Percentiles rank a stretch among this genome's conserved stretches.
Evolutionary conservation across 64 coral and sea anemone species (phyloP).

Genomic region (Stylophora pistillata): DNA sequence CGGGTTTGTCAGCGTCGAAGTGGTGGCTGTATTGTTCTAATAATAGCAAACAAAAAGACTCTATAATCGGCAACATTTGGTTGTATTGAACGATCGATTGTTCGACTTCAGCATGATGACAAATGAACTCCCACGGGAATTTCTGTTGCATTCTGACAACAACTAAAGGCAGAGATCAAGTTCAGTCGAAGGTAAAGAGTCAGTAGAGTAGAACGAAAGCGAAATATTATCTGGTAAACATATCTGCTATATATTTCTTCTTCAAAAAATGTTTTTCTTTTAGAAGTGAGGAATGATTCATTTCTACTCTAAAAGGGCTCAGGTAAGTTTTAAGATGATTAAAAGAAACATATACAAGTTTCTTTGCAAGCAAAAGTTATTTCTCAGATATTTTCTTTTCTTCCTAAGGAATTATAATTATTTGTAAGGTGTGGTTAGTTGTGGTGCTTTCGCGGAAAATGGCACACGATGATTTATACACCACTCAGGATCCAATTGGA

Average conservation of each 20-base stretch:
- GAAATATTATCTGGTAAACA: neutral
- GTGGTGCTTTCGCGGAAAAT: too few relatives aligned
- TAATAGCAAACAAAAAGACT: neutral
- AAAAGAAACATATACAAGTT: too few relatives aligned
- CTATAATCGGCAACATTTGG: neutral
- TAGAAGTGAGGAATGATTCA: too few relatives aligned
- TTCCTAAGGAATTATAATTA: too few relatives aligned
- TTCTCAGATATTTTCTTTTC: too few relatives aligned
- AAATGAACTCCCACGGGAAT: conserved; percentile 22
- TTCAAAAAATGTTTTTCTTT: too few relatives aligned
- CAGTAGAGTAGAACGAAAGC: too few relatives aligned
- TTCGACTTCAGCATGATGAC: neutral
- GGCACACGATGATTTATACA: too few relatives aligned
- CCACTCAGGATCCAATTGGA: too few relatives aligned
- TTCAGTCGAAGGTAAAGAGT: neutral
- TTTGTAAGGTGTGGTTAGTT: too few relatives aligned
- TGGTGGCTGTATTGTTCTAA: conserved; percentile 8
- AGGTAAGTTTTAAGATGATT: neutral
- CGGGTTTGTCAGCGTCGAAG: neutral
- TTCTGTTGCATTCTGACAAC: neutral
- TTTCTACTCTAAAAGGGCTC: too few relatives aligned
- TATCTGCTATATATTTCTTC: neutral
- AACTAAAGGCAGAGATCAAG: neutral
- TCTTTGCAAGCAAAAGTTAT: too few relatives aligned
- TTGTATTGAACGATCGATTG: conserved; percentile 2